Base-by-base conservation (phyloP, 2,113 vertebrate species). In the Anser brachyrhynchus region DNA sequence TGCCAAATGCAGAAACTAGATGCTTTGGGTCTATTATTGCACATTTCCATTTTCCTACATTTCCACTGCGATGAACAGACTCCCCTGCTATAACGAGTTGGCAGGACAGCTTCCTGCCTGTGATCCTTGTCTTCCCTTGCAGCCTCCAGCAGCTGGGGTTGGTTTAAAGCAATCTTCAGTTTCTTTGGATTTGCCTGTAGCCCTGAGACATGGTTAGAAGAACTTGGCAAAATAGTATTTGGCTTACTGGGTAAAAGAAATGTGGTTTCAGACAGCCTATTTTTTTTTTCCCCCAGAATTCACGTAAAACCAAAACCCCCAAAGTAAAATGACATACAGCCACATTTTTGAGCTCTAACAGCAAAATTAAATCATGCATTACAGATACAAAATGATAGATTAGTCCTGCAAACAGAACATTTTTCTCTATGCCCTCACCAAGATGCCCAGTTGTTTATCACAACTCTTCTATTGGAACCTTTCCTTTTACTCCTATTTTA, bases 301-400 rank as follows among this genome's bases (percentile, higher is more conserved):
- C 31, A 70, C 18, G n/a, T 66, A 52, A 95, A 93, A 65, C 17
- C 25, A 83, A 90, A 64, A 2, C 12, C 3, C 9, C 3, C 6
- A 33, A 62, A 94, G 43, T 76, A 87, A 92, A 93, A 93, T 82
- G 2, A 39, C 70, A 87, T 87, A 87, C 49, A 82, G 43, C 14
- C 23, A 61, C 61, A 75, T 82, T 89, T 93, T 76, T 71, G 73
- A 73, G 33, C 52, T 91, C 33, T 52, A 78, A 28, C 9, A 87
- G 54, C 52, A 87, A 91, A 93, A 94, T 61, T 79, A 89, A 84
- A 37, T 82, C 26, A 70, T 73, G 58, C 61, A 76, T 95, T 93
- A 84, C 70, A 65, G 57, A 87, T 72, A 21, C 33, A 82, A 97
- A 95, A 72, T 84, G 65, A 84, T 72, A 87, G 39, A 78, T 93